These are phyloP conservation scores for Musca vetustissima DNA, from an alignment of 1,140 invertebrate genomes.

Conservation along the genomic window DNA sequence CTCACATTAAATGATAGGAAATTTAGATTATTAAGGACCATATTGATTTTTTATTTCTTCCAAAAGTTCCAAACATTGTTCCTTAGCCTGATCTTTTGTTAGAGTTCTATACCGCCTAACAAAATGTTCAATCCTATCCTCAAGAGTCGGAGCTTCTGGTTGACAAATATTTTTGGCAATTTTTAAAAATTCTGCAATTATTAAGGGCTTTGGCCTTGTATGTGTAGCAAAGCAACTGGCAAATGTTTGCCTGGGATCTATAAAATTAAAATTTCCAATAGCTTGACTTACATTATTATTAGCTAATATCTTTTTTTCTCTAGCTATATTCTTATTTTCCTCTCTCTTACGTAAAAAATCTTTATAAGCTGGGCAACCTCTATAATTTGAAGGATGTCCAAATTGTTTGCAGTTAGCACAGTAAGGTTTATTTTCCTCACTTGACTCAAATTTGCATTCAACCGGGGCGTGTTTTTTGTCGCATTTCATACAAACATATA, in stretches of 20 bases:
- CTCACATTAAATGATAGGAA: too few species aligned
- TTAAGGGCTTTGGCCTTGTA: background rate
- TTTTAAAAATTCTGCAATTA: background rate
- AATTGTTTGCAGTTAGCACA: too few species aligned
- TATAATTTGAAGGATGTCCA: too few species aligned
- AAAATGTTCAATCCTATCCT: background rate
- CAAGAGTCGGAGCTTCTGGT: background rate
- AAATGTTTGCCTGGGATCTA: background rate
- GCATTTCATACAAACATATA: too few species aligned
- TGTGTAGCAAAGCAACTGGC: background rate
- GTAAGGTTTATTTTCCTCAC: too few species aligned
- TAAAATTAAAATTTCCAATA: background rate
- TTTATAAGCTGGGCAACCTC: too few species aligned
- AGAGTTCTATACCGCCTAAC: background rate
- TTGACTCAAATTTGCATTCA: background rate
- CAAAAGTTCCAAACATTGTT: background rate
- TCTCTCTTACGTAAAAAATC: too few species aligned
- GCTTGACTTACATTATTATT: background rate
- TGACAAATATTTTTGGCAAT: background rate
- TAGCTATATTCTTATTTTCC: too few species aligned
- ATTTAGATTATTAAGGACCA: too few species aligned
- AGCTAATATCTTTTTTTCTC: too few species aligned
- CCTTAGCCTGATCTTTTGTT: background rate
- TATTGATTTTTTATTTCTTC: too few species aligned
- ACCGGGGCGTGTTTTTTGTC: background rate